phyloP scores from a whole-genome alignment of 2,797 vertebrate genomes.

The Pteronotus mesoamericanus region DNA sequence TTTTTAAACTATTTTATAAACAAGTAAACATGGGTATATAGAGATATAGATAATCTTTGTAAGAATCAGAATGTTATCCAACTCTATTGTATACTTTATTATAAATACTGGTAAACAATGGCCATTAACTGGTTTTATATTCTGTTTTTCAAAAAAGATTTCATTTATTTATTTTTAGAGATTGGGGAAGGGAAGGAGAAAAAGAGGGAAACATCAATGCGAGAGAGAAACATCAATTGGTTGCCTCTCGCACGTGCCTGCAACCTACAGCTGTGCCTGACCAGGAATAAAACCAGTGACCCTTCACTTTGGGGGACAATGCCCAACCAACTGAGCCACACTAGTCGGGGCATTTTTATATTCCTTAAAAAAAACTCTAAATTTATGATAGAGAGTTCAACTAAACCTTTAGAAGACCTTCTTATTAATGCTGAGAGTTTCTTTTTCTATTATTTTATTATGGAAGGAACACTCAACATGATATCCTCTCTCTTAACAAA shows the following conservation, averaged over 20 bases:
- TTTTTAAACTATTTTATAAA: slow-evolving; percentile 62
- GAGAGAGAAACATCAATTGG: neutral
- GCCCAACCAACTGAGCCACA: neutral
- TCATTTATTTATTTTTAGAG: neutral
- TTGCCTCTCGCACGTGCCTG: neutral
- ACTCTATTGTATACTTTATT: slow-evolving; percentile 88
- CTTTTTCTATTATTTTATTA: neutral
- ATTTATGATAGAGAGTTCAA: neutral
- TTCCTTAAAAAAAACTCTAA: slow-evolving; percentile 76
- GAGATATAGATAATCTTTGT: slow-evolving; percentile 70
- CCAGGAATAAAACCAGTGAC: neutral
- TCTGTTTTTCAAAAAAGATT: slow-evolving; percentile 42
- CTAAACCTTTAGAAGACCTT: neutral
- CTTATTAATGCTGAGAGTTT: neutral
- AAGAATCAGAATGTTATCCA: slow-evolving; percentile 85
- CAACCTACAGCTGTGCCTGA: neutral
- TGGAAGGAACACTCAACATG: neutral
- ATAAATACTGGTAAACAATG: slow-evolving; percentile 88
- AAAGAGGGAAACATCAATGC: neutral
- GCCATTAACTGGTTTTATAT: slow-evolving; percentile 90
- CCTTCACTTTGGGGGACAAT: neutral
- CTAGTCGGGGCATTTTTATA: neutral
- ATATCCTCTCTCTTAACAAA: neutral
- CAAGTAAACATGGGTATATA: slow-evolving; percentile 44
- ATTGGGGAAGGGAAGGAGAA: neutral